These are phyloP conservation scores for Corythaeola cristata DNA, from an alignment of 2,113 vertebrate genomes.

Conservation along the genomic window DNA sequence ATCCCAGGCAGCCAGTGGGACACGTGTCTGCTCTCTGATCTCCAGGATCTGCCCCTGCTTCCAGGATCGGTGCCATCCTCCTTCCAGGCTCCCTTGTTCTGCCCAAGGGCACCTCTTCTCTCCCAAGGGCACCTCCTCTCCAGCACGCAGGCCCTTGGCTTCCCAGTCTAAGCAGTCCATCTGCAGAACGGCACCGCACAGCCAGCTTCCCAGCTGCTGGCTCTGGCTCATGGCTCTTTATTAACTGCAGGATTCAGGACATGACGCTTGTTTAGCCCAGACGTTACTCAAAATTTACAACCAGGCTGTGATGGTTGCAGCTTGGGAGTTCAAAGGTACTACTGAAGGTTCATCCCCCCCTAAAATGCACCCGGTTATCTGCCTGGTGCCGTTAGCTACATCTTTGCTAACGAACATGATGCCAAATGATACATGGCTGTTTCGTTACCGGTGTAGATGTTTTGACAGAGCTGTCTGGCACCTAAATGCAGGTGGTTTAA, in stretches of 20 bases:
- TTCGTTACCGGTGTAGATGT: not conserved
- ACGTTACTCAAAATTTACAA: not conserved
- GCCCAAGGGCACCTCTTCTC: not conserved
- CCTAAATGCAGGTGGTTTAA: not conserved
- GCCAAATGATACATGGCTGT: not conserved
- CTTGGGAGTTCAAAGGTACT: not conserved
- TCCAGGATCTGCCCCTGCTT: not conserved
- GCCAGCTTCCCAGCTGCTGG: not conserved
- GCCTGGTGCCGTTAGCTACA: not conserved
- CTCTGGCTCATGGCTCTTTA: not conserved
- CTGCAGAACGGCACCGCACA: not conserved
- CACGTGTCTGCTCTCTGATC: not conserved
- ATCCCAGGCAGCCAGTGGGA: not conserved
- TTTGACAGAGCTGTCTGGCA: not conserved
- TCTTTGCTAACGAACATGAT: fast-evolving
- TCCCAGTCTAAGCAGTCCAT: not conserved
- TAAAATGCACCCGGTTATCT: not conserved
- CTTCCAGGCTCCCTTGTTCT: not conserved
- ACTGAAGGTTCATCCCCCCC: fast-evolving
- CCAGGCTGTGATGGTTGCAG: too few species aligned
- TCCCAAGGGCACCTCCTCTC: not conserved
- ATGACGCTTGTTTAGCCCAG: not conserved
- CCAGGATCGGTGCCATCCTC: not conserved
- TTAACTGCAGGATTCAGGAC: not conserved
- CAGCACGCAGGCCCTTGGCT: not conserved